phyloP scores from a whole-genome alignment of 2,113 vertebrate genomes.

The Melanocharis versteri region DNA sequence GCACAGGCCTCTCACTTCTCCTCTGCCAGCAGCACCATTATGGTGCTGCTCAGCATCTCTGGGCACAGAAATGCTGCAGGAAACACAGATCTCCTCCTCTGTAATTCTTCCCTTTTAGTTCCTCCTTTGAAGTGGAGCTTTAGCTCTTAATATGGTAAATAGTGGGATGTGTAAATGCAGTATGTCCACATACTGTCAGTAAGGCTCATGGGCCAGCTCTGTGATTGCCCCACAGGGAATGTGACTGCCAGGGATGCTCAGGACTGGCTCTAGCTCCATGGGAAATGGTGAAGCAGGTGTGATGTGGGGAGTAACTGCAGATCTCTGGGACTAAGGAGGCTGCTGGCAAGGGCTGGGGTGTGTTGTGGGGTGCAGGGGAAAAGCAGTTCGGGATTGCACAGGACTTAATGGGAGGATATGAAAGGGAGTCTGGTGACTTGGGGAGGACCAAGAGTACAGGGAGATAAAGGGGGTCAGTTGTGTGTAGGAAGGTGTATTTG shows the following conservation, averaged over 20 bases:
- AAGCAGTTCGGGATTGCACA: not conserved
- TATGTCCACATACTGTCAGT: not conserved
- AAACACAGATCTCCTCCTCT: not conserved
- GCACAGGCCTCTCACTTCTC: too few species aligned
- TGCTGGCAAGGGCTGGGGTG: not conserved
- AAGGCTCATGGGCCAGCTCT: not conserved
- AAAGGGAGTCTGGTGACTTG: not conserved
- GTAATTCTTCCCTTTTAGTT: not conserved
- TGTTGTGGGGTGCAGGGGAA: not conserved
- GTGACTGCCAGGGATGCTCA: accelerated
- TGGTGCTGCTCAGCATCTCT: not conserved
- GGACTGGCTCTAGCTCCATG: not conserved
- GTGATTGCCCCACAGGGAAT: not conserved
- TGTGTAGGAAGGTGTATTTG: not conserved
- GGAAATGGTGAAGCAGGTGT: not conserved
- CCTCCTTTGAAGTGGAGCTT: not conserved
- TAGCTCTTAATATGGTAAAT: not conserved
- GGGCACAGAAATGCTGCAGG: not conserved
- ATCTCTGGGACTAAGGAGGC: not conserved
- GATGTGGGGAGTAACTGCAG: not conserved
- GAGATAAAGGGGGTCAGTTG: not conserved
- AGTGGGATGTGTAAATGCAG: not conserved
- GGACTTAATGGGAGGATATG: not conserved
- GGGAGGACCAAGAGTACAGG: not conserved
- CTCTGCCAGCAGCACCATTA: not conserved